Evolutionary conservation across 2,888 invertebrate species (phyloP), one percentile per base, ranked within the genome.

Genomic region (Nebria brevicollis): DNA sequence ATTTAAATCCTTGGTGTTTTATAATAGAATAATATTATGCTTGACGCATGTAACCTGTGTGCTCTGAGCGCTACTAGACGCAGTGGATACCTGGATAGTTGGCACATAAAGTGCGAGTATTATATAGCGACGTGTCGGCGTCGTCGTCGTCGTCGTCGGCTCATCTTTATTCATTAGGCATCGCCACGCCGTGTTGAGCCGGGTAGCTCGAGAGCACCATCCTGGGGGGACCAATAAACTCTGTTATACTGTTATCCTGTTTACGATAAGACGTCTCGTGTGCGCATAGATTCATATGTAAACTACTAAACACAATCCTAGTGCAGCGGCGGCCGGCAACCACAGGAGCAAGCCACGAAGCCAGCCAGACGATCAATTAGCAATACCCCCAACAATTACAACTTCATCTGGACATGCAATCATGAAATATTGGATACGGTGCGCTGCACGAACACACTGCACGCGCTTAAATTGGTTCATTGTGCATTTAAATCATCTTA

Each of bases 101-200:
- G 11, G 54, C 7, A 54, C 54, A 13, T 54, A 54, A 54, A 11
- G 8, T 54, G 13, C 11, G 8, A 11, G 13, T 54, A 54, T 54
- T 54, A 54, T 54, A 54, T 54, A 54, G 54, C 7, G 5, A 34
- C 34, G 34, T 34, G 34, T 34, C 34, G 34, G 2, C 54, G 54
- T 54, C 34, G 34, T 34, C 54, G 54, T 54, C 54, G 54, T 54
- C 13, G 54, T 7, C 26, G 41, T n/a, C 15, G 20, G 11, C 73
- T 73, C 73, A 73, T 73, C 73, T 73, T 73, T 73, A 73, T 73
- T 73, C 73, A 73, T 73, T 73, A 73, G 73, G 11, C 26, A n/a
- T 41, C 8, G 73, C 34, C 41, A 10, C 42, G 7, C 11, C 54
- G 54, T 54, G 54, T 54, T 54, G 54, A 54, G 54, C 54, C 54